Evolutionary conservation across 2,113 vertebrate genomes (phyloP).

Genomic region (Pelecanoides urinatrix): DNA sequence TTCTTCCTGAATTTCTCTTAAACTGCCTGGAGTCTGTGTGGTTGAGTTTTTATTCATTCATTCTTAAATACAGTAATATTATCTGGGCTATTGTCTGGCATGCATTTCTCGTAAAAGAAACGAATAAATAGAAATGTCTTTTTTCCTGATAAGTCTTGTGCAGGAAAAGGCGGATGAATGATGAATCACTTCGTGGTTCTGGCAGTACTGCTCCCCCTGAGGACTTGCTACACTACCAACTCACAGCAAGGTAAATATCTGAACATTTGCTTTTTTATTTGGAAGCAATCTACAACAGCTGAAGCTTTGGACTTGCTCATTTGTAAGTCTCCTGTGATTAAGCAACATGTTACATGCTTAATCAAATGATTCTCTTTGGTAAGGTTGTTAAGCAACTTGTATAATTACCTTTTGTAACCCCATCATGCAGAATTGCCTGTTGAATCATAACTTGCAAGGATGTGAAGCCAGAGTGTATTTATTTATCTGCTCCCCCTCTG

Average conservation of each 20-base stretch:
- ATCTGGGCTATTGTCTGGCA: background rate
- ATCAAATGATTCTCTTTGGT: background rate
- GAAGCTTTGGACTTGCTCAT: background rate
- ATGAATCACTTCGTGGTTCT: constrained; percentile 58
- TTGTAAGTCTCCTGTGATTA: background rate
- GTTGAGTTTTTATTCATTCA: background rate
- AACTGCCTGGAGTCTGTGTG: background rate
- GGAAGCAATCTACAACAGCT: background rate
- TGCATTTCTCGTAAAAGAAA: background rate
- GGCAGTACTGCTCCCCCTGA: background rate
- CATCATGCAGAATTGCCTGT: background rate
- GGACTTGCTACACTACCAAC: background rate
- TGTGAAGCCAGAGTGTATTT: background rate
- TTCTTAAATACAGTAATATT: background rate
- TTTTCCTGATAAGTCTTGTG: constrained; percentile 15
- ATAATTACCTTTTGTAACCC: background rate
- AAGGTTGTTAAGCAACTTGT: background rate
- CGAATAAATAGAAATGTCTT: background rate
- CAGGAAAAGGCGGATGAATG: constrained; percentile 31
- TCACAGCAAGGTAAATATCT: constrained; percentile 62
- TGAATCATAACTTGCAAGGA: background rate
- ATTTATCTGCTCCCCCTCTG: background rate
- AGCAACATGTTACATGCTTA: background rate
- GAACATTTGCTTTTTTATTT: background rate
- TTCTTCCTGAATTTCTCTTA: background rate